Percentiles rank a stretch among this genome's conserved stretches.
Conservation (phyloP, 2,113 vertebrate genomes). For the Halichoerus grypus region DNA sequence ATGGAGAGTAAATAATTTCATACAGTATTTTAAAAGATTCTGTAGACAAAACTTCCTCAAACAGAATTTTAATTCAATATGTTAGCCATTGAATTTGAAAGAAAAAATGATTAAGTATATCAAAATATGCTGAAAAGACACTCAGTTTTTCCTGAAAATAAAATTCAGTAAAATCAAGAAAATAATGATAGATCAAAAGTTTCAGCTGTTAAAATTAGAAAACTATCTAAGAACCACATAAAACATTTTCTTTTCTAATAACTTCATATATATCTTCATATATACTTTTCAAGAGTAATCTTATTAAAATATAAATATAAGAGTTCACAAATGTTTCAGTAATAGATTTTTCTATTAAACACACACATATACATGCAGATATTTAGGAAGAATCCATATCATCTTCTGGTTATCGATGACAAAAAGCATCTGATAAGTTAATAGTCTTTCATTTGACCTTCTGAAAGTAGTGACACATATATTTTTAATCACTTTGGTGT, state of each 20-base stretch:
- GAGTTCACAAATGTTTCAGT: slow-evolving; percentile 40
- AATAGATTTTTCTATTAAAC: slow-evolving; percentile 49
- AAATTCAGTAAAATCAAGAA: slow-evolving; percentile 66
- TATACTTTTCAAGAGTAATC: slow-evolving; percentile 38
- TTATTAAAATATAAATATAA: slow-evolving; percentile 62
- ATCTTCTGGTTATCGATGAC: slow-evolving; percentile 41
- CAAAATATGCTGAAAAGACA: slow-evolving; percentile 38
- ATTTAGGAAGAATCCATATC: slow-evolving; percentile 45
- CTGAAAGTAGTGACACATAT: slow-evolving; percentile 53
- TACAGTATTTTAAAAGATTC: slow-evolving; percentile 22
- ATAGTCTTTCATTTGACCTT: slow-evolving; percentile 52
- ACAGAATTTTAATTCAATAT: slow-evolving; percentile 56
- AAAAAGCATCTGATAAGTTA: neutral
- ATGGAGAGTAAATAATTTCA: slow-evolving; percentile 44
- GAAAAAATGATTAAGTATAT: neutral
- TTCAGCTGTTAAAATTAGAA: slow-evolving; percentile 59
- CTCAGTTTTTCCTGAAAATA: slow-evolving; percentile 56
- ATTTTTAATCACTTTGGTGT: slow-evolving; percentile 62
- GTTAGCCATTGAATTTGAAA: neutral
- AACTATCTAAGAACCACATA: slow-evolving; percentile 10
- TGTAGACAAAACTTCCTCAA: slow-evolving; percentile 36
- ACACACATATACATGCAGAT: slow-evolving; percentile 20
- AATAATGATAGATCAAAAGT: slow-evolving; percentile 53
- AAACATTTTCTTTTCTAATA: neutral
- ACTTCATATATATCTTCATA: slow-evolving; percentile 1